Evolutionary conservation across 2,113 vertebrate genomes (phyloP), one percentile per base, ranked within the genome.

Genomic region (Vicugna pacos): DNA sequence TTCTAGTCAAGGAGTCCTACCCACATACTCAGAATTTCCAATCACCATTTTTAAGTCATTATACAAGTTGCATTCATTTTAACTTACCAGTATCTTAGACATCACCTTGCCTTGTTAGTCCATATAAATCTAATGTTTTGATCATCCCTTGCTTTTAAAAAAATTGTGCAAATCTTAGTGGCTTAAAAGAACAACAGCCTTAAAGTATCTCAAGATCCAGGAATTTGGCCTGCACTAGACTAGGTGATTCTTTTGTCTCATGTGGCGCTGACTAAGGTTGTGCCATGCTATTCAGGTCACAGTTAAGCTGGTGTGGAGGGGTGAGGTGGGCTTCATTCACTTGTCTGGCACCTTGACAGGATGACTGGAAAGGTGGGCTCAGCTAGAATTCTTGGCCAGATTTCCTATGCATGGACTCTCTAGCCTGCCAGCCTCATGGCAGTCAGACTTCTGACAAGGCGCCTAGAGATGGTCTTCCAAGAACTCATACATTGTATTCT

Each of bases 11-110:
- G 12, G 35, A 52, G 14, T 80, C 7, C 11, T 35, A 58, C 20
- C 42, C 14, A 73, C 26, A 67, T 19, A 46, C 12, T 50, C 56
- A 69, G 54, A 94, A 54, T 73, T 62, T 38, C 67, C 17, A 82
- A 10, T 82, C 35, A 13, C 1, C 16, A 50, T 46, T 62, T 24
- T 16, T 19, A 87, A 72, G 30, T 84, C 7, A 50, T 86, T 67
- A n/a, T 48, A 56, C 30, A 75, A 67, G 16, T 50, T 81, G 14
- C 20, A 38, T 72, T 91, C 79, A 64, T 70, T 82, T 95, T 90
- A 50, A 46, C 30, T 70, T 48, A 38, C 1, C 15, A 76, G 5
- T 24, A 69, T 62, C 79, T 83, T 48, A 77, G 35, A 32, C 5
- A 48, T 42, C 5, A 76, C 7, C 16, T 79, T 93, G 89, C 35